Conservation (phyloP, 1,140 invertebrate genomes). For the Bombyx mandarina region DNA sequence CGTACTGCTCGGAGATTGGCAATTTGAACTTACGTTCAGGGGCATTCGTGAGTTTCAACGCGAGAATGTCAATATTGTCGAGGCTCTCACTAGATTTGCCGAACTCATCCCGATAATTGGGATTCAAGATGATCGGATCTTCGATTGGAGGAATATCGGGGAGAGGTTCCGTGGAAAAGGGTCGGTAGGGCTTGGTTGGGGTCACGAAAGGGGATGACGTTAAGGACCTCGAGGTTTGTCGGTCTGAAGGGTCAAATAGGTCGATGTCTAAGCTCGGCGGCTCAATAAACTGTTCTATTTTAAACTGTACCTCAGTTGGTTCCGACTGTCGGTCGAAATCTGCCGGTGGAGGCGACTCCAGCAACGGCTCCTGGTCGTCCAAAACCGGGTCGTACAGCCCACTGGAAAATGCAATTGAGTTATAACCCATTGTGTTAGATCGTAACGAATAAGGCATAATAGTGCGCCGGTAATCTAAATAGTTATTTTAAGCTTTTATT, state of each 20-base stretch:
- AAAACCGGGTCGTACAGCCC: constrained; percentile 49
- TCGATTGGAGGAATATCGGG: constrained; percentile 38
- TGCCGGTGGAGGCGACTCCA: constrained; percentile 41
- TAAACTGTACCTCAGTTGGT: constrained; percentile 42
- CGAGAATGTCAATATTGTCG: neutral
- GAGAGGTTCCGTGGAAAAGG: constrained; percentile 45
- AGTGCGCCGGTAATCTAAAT: too few species aligned
- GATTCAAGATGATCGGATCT: constrained; percentile 47
- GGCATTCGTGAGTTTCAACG: neutral
- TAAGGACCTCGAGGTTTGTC: neutral
- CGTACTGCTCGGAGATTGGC: constrained; percentile 47
- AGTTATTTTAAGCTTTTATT: too few species aligned
- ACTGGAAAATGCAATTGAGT: constrained; percentile 24
- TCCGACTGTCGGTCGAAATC: constrained; percentile 38
- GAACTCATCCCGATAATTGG: constrained; percentile 40
- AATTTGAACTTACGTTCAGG: constrained; percentile 41
- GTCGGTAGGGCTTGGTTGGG: constrained; percentile 31
- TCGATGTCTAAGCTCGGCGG: constrained; percentile 10
- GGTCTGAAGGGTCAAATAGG: neutral
- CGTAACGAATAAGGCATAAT: too few species aligned
- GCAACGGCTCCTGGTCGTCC: constrained; percentile 39
- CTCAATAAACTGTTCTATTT: constrained; percentile 29
- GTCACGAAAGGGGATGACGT: neutral
- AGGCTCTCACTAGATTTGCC: constrained; percentile 3
- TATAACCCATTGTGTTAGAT: too few species aligned